Conservation (phyloP, 2,113 vertebrate genomes). For the Nerophis lumbriciformis region DNA sequence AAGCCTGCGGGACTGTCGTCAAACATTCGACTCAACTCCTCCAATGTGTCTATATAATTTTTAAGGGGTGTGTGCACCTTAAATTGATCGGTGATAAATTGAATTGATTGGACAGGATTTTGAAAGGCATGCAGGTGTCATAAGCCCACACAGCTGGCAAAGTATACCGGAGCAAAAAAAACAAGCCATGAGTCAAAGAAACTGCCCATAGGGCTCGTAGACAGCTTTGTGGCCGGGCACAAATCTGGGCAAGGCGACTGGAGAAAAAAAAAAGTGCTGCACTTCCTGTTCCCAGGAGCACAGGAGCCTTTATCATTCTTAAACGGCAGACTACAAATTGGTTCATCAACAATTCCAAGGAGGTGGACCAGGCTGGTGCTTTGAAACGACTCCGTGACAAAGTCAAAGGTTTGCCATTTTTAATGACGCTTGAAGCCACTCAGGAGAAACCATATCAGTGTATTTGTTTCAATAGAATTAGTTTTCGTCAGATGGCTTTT, state of each 20-base stretch:
- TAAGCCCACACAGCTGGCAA: not conserved
- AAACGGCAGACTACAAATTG: slow-evolving; percentile 7
- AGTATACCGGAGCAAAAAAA: not conserved
- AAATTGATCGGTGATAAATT: no score
- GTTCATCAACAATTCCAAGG: not conserved
- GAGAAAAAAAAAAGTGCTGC: not conserved
- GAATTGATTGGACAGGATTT: no score
- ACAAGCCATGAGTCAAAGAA: slow-evolving; percentile 8
- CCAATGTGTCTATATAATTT: no score
- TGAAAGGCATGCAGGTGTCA: not conserved
- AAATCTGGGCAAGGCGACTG: slow-evolving; percentile 7
- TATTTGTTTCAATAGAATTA: not conserved
- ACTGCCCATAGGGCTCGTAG: not conserved
- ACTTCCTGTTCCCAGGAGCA: slow-evolving; percentile 4
- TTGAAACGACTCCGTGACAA: not conserved
- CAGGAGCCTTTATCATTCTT: not conserved
- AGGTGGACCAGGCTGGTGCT: not conserved
- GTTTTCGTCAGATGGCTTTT: no score
- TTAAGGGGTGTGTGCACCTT: no score
- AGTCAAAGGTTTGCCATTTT: not conserved
- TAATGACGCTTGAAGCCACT: not conserved
- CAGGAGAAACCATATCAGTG: not conserved
- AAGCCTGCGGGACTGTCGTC: no score
- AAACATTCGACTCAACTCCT: no score
- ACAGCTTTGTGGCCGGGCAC: slow-evolving; percentile 6